Evolutionary conservation across 2,888 invertebrate genomes (phyloP), one percentile per base, ranked within the genome.

Genomic region (Pimpla rufipes): DNA sequence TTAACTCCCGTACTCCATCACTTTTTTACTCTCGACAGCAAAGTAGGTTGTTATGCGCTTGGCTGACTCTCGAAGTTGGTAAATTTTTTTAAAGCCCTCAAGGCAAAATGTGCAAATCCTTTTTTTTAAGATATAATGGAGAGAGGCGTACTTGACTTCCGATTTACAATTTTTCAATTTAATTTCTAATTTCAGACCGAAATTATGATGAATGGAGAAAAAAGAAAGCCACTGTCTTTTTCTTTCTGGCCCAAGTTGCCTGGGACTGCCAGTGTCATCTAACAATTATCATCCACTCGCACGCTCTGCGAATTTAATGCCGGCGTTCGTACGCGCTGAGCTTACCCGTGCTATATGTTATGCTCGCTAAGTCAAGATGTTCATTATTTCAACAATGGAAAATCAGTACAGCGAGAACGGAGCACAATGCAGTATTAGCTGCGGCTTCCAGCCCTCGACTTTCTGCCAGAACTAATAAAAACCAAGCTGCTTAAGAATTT

Each of bases 391-490:
- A 62, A 62, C 62, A 62, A 62, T 62, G 18, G 40, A 11, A 11
- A 62, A 40, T 37, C n/a, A 40, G 35, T 62, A 37, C 37, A 62
- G 37, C 59, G 35, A 1, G 16, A 37, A 13, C 10, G 37, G 3
- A 18, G 6, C 18, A 55, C 21, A 37, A 37, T 16, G 18, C 62
- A 40, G 16, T 8, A 62, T 18, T 1, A 62, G 10, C 18, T 37
- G 37, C 16, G 62, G 62, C 62, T 62, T 62, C 37, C 37, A 0
- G 62, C 16, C 13, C 8, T 10, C 3, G 37, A 62, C 62, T 40
- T 40, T 37, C 37, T 16, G 62, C 16, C 10, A 16, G 35, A 62
- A 62, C 62, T 62, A 40, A 62, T 62, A 62, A 62, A 62, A 62
- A 37, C 2, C 18, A 18, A 40, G 37, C 16, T 16, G 37, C 40